phyloP scores from a whole-genome alignment of 2,888 invertebrate genomes.

The Epistrophe eligans region DNA sequence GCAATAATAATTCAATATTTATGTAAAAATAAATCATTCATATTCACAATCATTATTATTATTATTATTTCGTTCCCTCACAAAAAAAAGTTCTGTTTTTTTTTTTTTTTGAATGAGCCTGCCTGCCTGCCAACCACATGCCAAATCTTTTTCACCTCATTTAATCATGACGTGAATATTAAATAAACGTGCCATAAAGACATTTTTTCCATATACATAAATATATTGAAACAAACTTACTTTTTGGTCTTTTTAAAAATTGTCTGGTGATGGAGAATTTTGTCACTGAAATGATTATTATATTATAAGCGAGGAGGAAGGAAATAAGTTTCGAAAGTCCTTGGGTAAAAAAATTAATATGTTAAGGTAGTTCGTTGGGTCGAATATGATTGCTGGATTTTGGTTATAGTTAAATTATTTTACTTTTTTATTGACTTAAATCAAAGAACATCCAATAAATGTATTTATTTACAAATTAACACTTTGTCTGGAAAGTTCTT shows the following conservation, averaged over 20 bases:
- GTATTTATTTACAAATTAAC: too few relatives aligned
- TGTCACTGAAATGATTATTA: conserved; percentile 12
- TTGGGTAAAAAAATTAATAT: conserved; percentile 3
- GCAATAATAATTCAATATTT: conserved; percentile 59
- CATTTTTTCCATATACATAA: not conserved
- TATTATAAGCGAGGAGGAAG: not conserved
- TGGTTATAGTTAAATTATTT: not conserved
- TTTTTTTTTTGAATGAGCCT: conserved; percentile 48
- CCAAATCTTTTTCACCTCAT: conserved; percentile 61
- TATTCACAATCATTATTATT: conserved; percentile 59
- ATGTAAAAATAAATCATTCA: conserved; percentile 56
- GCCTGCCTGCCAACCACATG: conserved; percentile 34
- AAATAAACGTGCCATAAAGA: conserved; percentile 53
- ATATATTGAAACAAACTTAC: conserved; percentile 4
- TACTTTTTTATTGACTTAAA: too few relatives aligned
- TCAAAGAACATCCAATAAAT: too few relatives aligned
- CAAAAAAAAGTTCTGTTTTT: conserved; percentile 10
- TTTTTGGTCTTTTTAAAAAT: conserved; percentile 7
- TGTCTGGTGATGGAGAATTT: conserved; percentile 1
- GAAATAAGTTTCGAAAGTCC: not conserved
- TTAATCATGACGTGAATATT: conserved; percentile 62
- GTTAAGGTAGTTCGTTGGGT: not conserved
- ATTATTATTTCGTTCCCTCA: conserved; percentile 61
- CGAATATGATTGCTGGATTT: conserved; percentile 1
- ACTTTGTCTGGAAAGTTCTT: too few relatives aligned